Conservation (phyloP, 2,888 invertebrate genomes). For the Monoplex corrugatus region DNA sequence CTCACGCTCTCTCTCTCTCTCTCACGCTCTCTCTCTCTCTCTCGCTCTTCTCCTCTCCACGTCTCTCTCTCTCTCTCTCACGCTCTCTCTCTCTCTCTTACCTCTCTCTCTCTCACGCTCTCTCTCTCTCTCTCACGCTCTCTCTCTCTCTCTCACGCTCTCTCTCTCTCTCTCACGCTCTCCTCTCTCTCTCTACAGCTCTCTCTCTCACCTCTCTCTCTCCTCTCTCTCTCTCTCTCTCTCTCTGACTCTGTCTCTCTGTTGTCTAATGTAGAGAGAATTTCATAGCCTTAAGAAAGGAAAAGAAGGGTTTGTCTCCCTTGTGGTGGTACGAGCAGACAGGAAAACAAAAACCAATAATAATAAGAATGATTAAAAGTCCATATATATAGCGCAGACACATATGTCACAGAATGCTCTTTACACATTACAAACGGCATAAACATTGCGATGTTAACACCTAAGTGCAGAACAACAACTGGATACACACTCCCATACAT, state of each 20-base stretch:
- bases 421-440: no score
- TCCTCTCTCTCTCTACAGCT: background rate
- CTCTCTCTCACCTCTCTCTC: background rate
- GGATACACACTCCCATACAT: no score
- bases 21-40: background rate
- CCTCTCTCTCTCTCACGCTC: background rate
- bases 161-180: background rate
- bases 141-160: background rate
- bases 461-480: no score
- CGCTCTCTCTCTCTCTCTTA: background rate
- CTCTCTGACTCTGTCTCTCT: no score
- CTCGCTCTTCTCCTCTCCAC: background rate
- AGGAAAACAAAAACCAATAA: no score
- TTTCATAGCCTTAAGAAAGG: no score
- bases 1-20: background rate
- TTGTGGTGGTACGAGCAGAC: no score
- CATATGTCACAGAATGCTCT: no score
- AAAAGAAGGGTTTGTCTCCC: no score
- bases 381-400: background rate
- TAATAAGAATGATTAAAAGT: no score
- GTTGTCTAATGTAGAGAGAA: no score
- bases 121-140: background rate
- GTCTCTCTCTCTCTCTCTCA: background rate
- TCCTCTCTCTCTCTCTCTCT: background rate
- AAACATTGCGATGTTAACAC: no score